Conservation (phyloP, 2,888 invertebrate species). For the Linyphia triangularis region DNA sequence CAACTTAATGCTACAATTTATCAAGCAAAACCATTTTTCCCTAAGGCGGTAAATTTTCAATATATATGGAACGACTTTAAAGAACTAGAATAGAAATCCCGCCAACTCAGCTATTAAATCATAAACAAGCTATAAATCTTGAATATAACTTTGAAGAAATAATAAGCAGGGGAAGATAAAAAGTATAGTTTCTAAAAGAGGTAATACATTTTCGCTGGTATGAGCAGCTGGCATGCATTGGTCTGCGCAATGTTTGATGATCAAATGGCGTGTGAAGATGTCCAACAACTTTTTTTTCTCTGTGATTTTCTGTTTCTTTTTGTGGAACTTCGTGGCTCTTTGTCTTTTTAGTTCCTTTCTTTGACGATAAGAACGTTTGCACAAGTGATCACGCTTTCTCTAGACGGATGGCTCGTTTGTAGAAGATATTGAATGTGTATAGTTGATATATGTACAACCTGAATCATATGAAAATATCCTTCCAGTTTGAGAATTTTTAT, state of each 20-base stretch:
- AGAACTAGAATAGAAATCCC: slow-evolving; percentile 50
- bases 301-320: slow-evolving; percentile 21
- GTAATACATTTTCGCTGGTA: slow-evolving; percentile 30
- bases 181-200: slow-evolving; percentile 3
- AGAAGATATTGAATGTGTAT: too few species aligned
- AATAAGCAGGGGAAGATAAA: slow-evolving; percentile 8
- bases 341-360: background rate
- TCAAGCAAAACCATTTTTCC: slow-evolving; percentile 28
- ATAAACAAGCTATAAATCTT: slow-evolving; percentile 58
- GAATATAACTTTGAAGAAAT: slow-evolving; percentile 30
- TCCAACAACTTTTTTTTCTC: background rate
- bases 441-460: too few species aligned
- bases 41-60: slow-evolving; percentile 46
- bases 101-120: slow-evolving; percentile 60
- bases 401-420: background rate
- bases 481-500: too few species aligned
- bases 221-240: background rate
- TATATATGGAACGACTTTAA: slow-evolving; percentile 49
- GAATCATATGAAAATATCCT: too few species aligned
- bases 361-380: slow-evolving; percentile 14
- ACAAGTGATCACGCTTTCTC: slow-evolving; percentile 24
- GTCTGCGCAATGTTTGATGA: slow-evolving; percentile 36
- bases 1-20: slow-evolving; percentile 52
- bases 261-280: slow-evolving; percentile 51
- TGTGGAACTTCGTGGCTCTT: slow-evolving; percentile 14